phyloP scores from a whole-genome alignment of 2,888 invertebrate species.

The Embidobia sp. region DNA sequence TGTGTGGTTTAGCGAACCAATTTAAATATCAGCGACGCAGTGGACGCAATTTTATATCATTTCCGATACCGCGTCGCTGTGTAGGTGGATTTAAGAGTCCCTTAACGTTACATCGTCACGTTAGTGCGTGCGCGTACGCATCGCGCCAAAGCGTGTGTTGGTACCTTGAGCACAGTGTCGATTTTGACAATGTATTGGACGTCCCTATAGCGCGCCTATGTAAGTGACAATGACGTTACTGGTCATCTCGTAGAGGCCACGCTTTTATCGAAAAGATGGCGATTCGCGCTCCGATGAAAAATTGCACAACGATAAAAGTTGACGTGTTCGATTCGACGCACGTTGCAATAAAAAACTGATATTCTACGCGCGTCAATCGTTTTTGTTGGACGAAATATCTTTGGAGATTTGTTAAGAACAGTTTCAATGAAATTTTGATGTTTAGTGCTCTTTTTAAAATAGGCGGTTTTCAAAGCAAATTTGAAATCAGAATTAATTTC shows the following conservation, averaged over 20 bases:
- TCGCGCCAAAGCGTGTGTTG: slow-evolving; percentile 27
- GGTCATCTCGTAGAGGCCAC: slow-evolving; percentile 53
- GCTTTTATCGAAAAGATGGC: slow-evolving; percentile 43
- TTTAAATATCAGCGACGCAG: slow-evolving; percentile 81
- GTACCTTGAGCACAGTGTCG: slow-evolving; percentile 32
- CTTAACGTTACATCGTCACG: slow-evolving; percentile 67
- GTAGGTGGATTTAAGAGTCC: slow-evolving; percentile 78
- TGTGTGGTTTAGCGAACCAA: slow-evolving; percentile 82
- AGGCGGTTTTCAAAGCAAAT: too few relatives aligned
- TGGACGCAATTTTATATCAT: slow-evolving; percentile 82
- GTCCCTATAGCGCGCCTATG: slow-evolving; percentile 17
- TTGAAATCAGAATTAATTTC: too few relatives aligned
- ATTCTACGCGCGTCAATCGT: too few relatives aligned
- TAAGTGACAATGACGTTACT: slow-evolving; percentile 44
- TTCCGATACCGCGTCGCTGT: slow-evolving; percentile 80
- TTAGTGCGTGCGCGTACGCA: slow-evolving; percentile 72
- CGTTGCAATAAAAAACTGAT: too few relatives aligned
- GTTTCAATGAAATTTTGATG: too few relatives aligned
- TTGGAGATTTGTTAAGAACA: too few relatives aligned
- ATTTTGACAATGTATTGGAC: slow-evolving; percentile 53
- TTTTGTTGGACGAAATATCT: too few relatives aligned
- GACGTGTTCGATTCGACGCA: too few relatives aligned
- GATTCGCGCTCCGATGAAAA: too few relatives aligned
- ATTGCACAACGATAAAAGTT: too few relatives aligned
- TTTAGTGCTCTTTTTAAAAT: too few relatives aligned